These are phyloP conservation scores for Aphelocoma coerulescens DNA, from an alignment of 2,113 vertebrate genomes.

Conservation along the genomic window DNA sequence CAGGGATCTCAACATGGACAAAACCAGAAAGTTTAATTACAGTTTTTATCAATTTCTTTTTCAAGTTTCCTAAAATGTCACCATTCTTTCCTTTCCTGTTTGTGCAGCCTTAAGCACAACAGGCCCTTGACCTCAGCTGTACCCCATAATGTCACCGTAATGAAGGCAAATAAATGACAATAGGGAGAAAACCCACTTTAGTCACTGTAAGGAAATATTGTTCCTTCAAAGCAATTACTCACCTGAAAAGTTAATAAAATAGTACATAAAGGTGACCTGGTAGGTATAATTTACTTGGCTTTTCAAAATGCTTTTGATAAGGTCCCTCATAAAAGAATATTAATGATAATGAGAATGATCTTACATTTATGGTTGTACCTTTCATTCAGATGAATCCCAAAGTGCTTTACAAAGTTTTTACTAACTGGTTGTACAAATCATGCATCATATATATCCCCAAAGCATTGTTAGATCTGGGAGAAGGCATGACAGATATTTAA, in stretches of 20 bases:
- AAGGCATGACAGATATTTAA: conserved; percentile 42
- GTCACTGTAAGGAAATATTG: neutral
- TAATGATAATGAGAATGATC: conserved; percentile 56
- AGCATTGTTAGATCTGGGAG: neutral
- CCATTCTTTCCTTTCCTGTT: neutral
- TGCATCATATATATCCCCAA: conserved; percentile 4
- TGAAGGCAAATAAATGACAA: neutral
- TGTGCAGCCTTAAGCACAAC: neutral
- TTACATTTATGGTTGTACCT: conserved; percentile 43
- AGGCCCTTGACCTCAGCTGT: neutral
- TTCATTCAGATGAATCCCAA: conserved; percentile 51
- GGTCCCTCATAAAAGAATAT: conserved; percentile 53
- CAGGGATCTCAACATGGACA: neutral
- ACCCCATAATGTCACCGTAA: neutral
- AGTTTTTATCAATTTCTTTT: neutral
- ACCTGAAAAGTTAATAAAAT: conserved; percentile 50
- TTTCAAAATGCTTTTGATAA: conserved; percentile 59
- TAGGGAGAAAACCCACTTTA: neutral
- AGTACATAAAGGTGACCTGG: conserved; percentile 53
- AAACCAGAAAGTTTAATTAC: neutral
- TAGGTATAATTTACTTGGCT: conserved; percentile 29
- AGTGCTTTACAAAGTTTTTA: conserved; percentile 40
- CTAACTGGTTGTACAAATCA: conserved; percentile 52
- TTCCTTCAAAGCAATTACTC: neutral
- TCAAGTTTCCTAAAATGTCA: neutral